Evolutionary conservation across 2,888 invertebrate genomes (phyloP).

Genomic region (Zaprionus bogoriensis): DNA sequence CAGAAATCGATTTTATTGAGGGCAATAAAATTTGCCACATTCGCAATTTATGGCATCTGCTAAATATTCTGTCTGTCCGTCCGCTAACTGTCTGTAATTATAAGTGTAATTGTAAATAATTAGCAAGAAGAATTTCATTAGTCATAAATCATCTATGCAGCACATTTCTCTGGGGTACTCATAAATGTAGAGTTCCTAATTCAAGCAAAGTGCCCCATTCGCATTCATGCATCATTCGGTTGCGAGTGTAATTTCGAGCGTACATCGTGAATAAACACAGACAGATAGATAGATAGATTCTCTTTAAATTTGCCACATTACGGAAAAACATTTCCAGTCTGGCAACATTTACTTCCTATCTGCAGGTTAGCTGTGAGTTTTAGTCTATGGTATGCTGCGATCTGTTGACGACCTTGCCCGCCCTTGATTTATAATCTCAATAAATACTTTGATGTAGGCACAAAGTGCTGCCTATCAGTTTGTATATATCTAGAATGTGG

Average conservation of each 20-base stretch:
- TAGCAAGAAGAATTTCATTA: background rate
- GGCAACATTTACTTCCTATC: constrained; percentile 4
- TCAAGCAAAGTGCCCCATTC: too few relatives aligned
- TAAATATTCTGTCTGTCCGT: background rate
- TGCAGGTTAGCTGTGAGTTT: background rate
- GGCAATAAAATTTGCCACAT: background rate
- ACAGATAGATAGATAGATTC: background rate
- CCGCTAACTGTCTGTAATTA: constrained; percentile 1
- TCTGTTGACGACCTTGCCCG: constrained; percentile 50
- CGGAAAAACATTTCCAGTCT: background rate
- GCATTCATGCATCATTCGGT: too few relatives aligned
- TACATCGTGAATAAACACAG: too few relatives aligned
- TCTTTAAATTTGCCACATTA: background rate
- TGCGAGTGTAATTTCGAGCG: too few relatives aligned
- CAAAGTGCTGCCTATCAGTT: constrained; percentile 59
- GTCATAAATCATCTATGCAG: background rate
- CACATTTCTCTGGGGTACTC: too few relatives aligned
- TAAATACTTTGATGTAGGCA: constrained; percentile 64
- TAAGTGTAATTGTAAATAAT: constrained; percentile 3
- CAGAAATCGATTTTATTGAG: background rate
- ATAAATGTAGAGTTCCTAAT: background rate
- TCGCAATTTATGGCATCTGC: background rate
- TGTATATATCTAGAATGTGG: constrained; percentile 46
- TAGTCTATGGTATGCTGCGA: background rate
- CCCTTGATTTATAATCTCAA: constrained; percentile 63